phyloP scores from a whole-genome alignment of 2,888 invertebrate species.

The Schizotus pectinicornis region DNA sequence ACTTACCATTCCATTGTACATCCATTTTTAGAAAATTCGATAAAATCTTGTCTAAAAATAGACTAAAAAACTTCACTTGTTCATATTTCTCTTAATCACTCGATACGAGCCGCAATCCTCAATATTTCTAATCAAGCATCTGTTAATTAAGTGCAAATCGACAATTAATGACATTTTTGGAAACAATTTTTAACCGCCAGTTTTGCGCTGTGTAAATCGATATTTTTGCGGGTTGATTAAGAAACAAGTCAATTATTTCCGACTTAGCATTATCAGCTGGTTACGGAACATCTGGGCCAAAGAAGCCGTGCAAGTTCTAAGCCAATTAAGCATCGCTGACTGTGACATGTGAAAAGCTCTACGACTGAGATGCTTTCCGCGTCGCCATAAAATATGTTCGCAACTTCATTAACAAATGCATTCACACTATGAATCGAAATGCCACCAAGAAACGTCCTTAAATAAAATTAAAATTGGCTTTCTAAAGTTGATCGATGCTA shows the following conservation, averaged over 20 bases:
- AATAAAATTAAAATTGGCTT: neutral
- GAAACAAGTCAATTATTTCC: slow-evolving; percentile 39
- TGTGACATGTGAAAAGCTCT: slow-evolving; percentile 27
- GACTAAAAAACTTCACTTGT: too few relatives aligned
- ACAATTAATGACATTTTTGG: too few relatives aligned
- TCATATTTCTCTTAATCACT: too few relatives aligned
- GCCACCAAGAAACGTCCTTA: slow-evolving; percentile 10
- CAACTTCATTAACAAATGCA: slow-evolving; percentile 20
- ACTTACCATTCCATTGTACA: too few relatives aligned
- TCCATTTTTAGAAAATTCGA: too few relatives aligned
- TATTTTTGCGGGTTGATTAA: slow-evolving; percentile 5
- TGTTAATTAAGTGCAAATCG: too few relatives aligned
- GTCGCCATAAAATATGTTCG: slow-evolving; percentile 13
- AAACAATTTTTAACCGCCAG: too few relatives aligned
- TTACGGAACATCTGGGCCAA: slow-evolving; percentile 28
- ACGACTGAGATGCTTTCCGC: slow-evolving; percentile 15
- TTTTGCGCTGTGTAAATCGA: neutral
- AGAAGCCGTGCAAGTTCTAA: slow-evolving; percentile 45
- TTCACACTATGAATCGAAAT: slow-evolving; percentile 6
- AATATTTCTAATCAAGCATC: too few relatives aligned
- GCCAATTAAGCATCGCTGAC: slow-evolving; percentile 42
- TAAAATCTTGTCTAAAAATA: too few relatives aligned
- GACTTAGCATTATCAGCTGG: slow-evolving; percentile 34
- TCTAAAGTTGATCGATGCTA: too few relatives aligned
- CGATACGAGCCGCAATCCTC: too few relatives aligned